phyloP scores from a whole-genome alignment of 2,888 invertebrate species.

The Frankliniella fusca region DNA sequence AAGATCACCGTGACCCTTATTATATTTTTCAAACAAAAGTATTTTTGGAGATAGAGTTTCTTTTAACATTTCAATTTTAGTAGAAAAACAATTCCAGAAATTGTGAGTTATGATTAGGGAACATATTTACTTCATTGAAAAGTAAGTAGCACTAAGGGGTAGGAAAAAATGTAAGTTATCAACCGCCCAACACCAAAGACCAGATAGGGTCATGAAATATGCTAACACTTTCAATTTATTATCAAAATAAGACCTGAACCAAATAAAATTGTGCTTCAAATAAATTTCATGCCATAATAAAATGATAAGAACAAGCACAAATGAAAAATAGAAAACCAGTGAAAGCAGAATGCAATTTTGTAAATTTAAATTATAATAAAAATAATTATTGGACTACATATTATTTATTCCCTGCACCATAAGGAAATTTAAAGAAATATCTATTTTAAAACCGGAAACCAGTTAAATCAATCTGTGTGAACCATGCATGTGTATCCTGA shows the following conservation, averaged over 20 bases:
- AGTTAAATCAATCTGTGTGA: not conserved
- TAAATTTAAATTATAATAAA: conserved; percentile 2
- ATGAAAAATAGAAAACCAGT: not conserved
- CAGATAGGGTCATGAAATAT: not conserved
- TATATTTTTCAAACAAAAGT: too few species aligned
- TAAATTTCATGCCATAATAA: not conserved
- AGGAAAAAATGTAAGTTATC: not conserved
- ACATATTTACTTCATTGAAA: too few species aligned
- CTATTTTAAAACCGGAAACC: not conserved
- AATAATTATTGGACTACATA: not conserved
- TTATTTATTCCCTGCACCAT: conserved; percentile 1
- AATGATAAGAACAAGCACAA: not conserved
- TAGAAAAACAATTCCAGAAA: too few species aligned
- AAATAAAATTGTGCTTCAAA: not conserved
- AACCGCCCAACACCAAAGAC: not conserved
- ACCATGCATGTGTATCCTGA: not conserved
- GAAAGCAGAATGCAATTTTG: not conserved
- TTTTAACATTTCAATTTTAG: too few species aligned
- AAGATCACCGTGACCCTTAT: too few species aligned
- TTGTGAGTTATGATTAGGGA: too few species aligned
- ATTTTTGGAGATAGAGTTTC: too few species aligned
- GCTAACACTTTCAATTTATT: not conserved
- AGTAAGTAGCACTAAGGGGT: too few species aligned
- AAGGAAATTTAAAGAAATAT: not conserved
- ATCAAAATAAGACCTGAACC: not conserved